A percentile compares a stretch with the other conserved stretches of the same genome.
phyloP scores from a whole-genome alignment of 1,140 invertebrate genomes.

The Luehdorfia chinensis region DNA sequence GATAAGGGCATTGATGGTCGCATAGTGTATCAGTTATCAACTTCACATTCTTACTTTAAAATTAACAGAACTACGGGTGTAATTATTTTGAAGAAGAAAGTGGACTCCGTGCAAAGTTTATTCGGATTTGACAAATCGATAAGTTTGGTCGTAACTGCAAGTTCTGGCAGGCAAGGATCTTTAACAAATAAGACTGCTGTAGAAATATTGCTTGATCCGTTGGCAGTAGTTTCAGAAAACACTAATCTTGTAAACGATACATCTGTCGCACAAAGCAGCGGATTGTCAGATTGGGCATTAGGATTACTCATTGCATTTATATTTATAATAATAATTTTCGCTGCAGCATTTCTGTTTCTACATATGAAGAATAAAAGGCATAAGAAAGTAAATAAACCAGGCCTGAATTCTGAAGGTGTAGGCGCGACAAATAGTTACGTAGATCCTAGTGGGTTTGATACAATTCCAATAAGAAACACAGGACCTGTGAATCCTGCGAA shows the following conservation, averaged over 20 bases:
- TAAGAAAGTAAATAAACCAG: conserved; percentile 88
- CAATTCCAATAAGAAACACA: conserved; percentile 87
- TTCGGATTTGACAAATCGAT: conserved; percentile 83
- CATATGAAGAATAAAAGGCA: conserved; percentile 90
- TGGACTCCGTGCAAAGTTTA: conserved; percentile 79
- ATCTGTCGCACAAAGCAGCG: conserved; percentile 78
- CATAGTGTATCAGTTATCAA: conserved; percentile 92
- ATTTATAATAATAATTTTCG: conserved; percentile 88
- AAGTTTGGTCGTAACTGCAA: conserved; percentile 89
- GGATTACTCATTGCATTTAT: conserved; percentile 90
- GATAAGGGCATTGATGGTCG: conserved; percentile 95
- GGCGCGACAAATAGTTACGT: conserved; percentile 88
- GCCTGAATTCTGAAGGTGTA: conserved; percentile 83
- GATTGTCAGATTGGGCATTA: conserved; percentile 90
- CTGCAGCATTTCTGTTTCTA: conserved; percentile 88
- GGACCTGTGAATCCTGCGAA: conserved; percentile 77
- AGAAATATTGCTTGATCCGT: conserved; percentile 88
- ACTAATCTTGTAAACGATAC: conserved; percentile 56
- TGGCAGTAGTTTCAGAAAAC: conserved; percentile 76
- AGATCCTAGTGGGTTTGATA: conserved; percentile 91
- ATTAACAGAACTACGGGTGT: conserved; percentile 94
- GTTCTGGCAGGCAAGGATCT: conserved; percentile 91
- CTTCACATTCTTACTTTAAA: conserved; percentile 91
- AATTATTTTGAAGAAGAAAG: conserved; percentile 88
- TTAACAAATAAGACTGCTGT: conserved; percentile 91